Evolutionary conservation across 2,797 vertebrate species (phyloP), one percentile per base, ranked within the genome.

Genomic region (Urocyon cinereoargenteus): DNA sequence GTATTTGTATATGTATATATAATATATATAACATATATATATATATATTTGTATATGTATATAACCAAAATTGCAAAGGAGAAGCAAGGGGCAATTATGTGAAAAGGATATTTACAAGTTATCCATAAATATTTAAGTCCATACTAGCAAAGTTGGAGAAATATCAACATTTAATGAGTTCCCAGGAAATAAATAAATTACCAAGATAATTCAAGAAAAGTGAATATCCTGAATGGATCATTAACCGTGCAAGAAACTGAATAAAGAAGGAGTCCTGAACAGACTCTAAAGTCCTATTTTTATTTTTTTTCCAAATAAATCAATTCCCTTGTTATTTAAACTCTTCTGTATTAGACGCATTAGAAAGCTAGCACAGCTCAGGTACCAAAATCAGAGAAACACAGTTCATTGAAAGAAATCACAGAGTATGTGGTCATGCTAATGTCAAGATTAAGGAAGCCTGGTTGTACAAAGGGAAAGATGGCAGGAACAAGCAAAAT

Each of bases 31-130:
- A 40, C 5, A 40, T 40, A 45, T 45, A 45, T 40, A 40, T 40
- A 45, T 45, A 45, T 45, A 7, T 45, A 40, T 40, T 45, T 57
- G 49, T 18, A 45, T 19, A 85, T 24, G 68, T 66, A n/a, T 57
- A 59, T 64, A 57, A 83, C 8, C 73, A 92, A 96, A 83, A 31
- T 55, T 57, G 83, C 45, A 77, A 90, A 78, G 72, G 62, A 95
- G n/a, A 79, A 79, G 55, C 81, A 66, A 70, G 61, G 51, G 26
- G 26, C 51, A 87, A 10, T 83, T 84, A 83, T 19, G 77, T 53
- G 53, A 88, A 88, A 88, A 89, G 18, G 26, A 40, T 28, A 61
- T 4, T 89, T 66, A 34, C 2, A 45, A 49, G 57, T 90, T 77
- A 31, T 49, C 49, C 28, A 57, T 66, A 64, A 77, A 64, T 66